Evolutionary conservation across 2,797 vertebrate species (phyloP).

Genomic region (Melanotaenia trifasciata): DNA sequence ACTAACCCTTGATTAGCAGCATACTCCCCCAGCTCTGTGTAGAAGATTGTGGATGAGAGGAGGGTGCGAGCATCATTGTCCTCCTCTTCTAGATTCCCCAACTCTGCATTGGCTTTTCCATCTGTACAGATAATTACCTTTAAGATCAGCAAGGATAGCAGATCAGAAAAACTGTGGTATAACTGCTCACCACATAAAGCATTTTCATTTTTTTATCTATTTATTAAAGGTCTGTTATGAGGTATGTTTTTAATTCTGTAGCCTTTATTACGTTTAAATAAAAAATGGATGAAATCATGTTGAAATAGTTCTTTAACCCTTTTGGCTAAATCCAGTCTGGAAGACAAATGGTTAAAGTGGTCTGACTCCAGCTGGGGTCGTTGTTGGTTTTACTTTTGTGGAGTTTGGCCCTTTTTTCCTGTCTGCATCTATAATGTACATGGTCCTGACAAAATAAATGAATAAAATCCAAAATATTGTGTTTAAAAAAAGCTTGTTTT

Average conservation of each 20-base stretch:
- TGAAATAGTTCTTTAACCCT: not conserved
- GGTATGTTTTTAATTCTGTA: not conserved
- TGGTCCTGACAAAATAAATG: not conserved
- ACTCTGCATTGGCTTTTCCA: slow-evolving; percentile 80
- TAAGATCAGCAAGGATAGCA: slow-evolving; percentile 37
- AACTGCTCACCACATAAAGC: not conserved
- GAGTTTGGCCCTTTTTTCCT: not conserved
- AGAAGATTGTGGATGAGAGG: slow-evolving; percentile 83
- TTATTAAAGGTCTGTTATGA: not conserved
- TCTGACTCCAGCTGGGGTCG: not conserved
- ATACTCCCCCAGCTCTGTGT: slow-evolving; percentile 79
- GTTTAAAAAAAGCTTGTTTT: not conserved
- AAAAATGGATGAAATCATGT: not conserved
- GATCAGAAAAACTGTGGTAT: slow-evolving; percentile 2
- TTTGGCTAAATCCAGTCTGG: not conserved
- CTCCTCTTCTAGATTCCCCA: slow-evolving; percentile 80
- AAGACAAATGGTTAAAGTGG: not conserved
- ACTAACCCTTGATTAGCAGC: slow-evolving; percentile 76
- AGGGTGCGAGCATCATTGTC: slow-evolving; percentile 68
- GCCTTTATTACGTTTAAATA: not conserved
- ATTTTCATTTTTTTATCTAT: not conserved
- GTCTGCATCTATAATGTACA: not conserved
- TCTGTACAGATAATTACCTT: slow-evolving; percentile 85
- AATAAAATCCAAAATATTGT: not conserved
- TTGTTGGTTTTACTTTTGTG: not conserved